A percentile compares a stretch with the other conserved stretches of the same genome.
These are phyloP conservation scores for Pachycephala philippinensis DNA, from an alignment of 2,113 vertebrate species.

Conservation along the genomic window DNA sequence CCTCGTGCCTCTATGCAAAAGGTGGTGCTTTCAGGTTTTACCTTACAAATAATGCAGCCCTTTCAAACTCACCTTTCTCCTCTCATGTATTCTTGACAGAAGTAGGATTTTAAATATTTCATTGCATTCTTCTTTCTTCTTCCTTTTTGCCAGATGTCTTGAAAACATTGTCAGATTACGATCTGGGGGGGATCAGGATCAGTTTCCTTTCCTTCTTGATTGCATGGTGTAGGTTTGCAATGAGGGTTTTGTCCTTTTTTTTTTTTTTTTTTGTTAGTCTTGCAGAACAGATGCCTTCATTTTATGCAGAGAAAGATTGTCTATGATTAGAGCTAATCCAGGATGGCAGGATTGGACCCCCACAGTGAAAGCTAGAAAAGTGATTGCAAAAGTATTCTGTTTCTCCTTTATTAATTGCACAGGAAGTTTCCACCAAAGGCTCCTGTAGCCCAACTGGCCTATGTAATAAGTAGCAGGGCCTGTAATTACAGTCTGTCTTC, in stretches of 20 bases:
- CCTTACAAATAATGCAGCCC: not conserved
- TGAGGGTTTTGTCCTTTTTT: not conserved
- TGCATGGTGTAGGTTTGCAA: constrained; percentile 42
- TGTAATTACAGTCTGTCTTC: constrained; percentile 61
- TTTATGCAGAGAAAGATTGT: constrained; percentile 28
- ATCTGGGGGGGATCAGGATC: constrained; percentile 38
- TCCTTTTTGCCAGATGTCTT: constrained; percentile 35
- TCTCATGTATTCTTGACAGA: not conserved
- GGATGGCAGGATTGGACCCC: constrained; percentile 59
- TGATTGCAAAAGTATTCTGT: constrained; percentile 63
- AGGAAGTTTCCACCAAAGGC: constrained; percentile 58
- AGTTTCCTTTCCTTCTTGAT: constrained; percentile 47
- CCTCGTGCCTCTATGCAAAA: not conserved
- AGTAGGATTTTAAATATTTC: constrained; percentile 50
- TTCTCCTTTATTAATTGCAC: constrained; percentile 63
- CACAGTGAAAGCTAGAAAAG: constrained; percentile 50
- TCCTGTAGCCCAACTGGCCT: constrained; percentile 54
- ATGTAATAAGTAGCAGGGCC: constrained; percentile 64
- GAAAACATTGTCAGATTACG: constrained; percentile 47
- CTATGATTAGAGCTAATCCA: constrained; percentile 55
- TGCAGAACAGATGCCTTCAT: constrained; percentile 43
- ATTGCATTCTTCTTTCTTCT: constrained; percentile 17
- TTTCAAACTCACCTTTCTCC: not conserved
- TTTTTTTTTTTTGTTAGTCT: not conserved
- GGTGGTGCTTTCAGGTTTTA: constrained; percentile 6